A percentile compares a stretch with the other conserved stretches of the same genome.
Evolutionary conservation across 2,888 invertebrate species (phyloP).

Genomic region (Theretra japonica): DNA sequence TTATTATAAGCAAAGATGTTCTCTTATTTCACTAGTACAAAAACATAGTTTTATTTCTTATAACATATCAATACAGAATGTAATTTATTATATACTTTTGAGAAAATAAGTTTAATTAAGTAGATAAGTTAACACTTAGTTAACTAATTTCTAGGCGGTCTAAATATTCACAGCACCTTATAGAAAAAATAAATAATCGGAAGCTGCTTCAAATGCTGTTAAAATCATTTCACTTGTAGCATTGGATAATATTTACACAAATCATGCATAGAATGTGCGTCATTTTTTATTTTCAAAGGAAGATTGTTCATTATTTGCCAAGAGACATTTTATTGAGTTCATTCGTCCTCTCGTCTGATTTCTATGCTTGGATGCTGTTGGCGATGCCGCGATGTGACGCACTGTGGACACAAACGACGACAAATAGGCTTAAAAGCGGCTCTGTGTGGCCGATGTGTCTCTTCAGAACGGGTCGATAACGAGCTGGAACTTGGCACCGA

Average conservation of each 20-base stretch:
- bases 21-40: not conserved
- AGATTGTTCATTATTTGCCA: not conserved
- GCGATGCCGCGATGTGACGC: constrained; percentile 55
- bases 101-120: too few species aligned
- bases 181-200: not conserved
- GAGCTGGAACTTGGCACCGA: constrained; percentile 87
- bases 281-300: constrained; percentile 25
- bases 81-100: too few species aligned
- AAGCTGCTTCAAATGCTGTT: not conserved
- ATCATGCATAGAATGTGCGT: constrained; percentile 28
- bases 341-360: constrained; percentile 74
- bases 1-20: not conserved
- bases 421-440: constrained; percentile 84
- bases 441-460: constrained; percentile 87
- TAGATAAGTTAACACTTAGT: not conserved
- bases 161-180: too few species aligned
- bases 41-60: too few species aligned
- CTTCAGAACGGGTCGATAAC: constrained; percentile 87
- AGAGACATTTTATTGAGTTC: constrained; percentile 37
- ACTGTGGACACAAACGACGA: constrained; percentile 61
- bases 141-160: not conserved
- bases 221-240: not conserved
- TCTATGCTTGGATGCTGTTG: constrained; percentile 81
- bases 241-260: constrained; percentile 1
- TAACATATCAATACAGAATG: too few species aligned